phyloP scores from a whole-genome alignment of 2,113 vertebrate species.

The Notechis scutatus region DNA sequence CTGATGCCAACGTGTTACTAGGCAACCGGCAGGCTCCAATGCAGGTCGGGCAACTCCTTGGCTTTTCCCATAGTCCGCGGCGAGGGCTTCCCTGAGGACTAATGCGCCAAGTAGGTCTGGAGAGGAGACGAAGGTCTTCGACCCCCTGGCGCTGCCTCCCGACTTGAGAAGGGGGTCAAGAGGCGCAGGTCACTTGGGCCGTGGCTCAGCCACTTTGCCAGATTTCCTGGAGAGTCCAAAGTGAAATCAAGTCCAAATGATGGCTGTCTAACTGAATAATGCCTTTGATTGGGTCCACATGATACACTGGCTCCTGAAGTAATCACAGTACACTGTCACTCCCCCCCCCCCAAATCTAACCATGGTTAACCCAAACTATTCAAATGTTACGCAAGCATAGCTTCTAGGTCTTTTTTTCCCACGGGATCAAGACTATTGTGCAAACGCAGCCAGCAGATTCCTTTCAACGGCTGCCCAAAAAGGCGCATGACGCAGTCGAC shows the following conservation, averaged over 20 bases:
- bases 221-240: background rate
- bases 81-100: background rate
- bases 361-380: background rate
- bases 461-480: background rate
- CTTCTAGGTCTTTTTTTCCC: background rate
- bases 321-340: background rate
- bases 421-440: background rate
- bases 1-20: constrained; percentile 21
- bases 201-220: background rate
- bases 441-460: background rate
- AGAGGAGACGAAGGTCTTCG: background rate
- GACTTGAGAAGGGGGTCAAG: background rate
- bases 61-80: background rate
- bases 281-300: background rate
- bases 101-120: background rate
- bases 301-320: background rate
- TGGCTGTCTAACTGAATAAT: background rate
- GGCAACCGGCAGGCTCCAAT: background rate
- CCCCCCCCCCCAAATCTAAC: background rate
- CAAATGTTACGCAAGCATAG: background rate
- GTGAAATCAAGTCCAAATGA: background rate
- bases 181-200: background rate
- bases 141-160: background rate
- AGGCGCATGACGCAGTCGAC: background rate
- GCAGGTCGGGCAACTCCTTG: background rate